These are phyloP conservation scores for Oreonectes daqikongensis DNA, from an alignment of 2,797 vertebrate genomes.

Conservation along the genomic window DNA sequence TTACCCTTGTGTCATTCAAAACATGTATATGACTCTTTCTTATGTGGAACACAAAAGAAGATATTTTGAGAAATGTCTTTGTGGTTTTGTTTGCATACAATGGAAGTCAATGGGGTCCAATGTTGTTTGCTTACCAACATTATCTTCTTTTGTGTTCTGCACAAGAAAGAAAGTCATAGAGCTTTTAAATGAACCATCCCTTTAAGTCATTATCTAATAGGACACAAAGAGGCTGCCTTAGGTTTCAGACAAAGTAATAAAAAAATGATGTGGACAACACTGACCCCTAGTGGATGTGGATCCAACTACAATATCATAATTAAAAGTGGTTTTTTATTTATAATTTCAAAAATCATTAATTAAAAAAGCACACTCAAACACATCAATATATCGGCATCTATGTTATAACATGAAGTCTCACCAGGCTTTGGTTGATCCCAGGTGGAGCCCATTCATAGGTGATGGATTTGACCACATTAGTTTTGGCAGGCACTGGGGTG, in stretches of 20 bases:
- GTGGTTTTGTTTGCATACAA: no score
- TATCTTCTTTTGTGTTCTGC: no score
- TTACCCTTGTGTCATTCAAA: no score
- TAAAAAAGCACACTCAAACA: neutral
- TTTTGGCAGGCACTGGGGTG: slow-evolving; percentile 65
- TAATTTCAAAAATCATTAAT: neutral
- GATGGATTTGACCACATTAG: slow-evolving; percentile 83
- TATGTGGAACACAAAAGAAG: no score
- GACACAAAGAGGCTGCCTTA: neutral
- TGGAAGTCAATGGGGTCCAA: no score
- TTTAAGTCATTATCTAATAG: neutral
- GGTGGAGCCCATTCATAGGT: slow-evolving; percentile 97
- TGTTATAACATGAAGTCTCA: slow-evolving; percentile 65
- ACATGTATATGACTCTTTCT: no score
- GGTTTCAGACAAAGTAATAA: neutral
- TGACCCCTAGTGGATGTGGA: slow-evolving; percentile 43
- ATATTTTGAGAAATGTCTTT: no score
- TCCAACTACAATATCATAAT: neutral
- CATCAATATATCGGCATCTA: neutral
- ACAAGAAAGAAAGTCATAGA: no score
- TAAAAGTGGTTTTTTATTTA: neutral
- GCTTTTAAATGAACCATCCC: neutral
- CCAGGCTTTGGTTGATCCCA: slow-evolving; percentile 89
- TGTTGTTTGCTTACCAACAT: no score
- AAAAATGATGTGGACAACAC: neutral